These are phyloP conservation scores for Antechinus stuartii DNA, from an alignment of 2,113 vertebrate species.

Conservation along the genomic window DNA sequence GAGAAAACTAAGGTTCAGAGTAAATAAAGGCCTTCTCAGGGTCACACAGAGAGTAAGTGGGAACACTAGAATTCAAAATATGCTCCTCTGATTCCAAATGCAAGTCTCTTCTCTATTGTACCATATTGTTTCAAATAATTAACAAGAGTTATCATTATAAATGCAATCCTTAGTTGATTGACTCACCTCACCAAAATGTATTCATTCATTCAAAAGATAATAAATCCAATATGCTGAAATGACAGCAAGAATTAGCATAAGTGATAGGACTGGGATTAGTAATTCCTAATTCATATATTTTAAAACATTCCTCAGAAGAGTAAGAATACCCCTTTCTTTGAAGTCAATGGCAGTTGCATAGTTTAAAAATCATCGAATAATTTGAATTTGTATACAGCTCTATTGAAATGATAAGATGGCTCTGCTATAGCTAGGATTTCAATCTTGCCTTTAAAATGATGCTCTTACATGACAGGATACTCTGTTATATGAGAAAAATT, in stretches of 20 bases:
- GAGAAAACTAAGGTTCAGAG: not conserved
- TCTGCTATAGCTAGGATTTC: not conserved
- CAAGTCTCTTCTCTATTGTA: not conserved
- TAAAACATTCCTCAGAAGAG: not conserved
- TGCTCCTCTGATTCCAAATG: not conserved
- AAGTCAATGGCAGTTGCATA: slow-evolving; percentile 1
- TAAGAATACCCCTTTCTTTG: not conserved
- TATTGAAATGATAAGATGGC: not conserved
- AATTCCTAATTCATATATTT: slow-evolving; percentile 21
- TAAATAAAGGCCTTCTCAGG: not conserved
- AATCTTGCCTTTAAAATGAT: slow-evolving; percentile 18
- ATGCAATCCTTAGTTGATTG: not conserved
- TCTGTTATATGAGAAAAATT: slow-evolving; percentile 21
- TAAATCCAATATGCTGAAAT: slow-evolving; percentile 5
- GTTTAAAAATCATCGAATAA: slow-evolving; percentile 39
- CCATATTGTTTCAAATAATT: not conserved
- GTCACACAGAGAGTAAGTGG: not conserved
- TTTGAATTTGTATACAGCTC: not conserved
- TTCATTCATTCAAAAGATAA: slow-evolving; percentile 23
- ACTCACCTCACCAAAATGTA: slow-evolving; percentile 45
- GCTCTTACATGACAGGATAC: slow-evolving; percentile 5
- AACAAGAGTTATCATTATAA: slow-evolving; percentile 13
- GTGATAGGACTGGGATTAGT: slow-evolving; percentile 44
- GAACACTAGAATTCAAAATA: not conserved
- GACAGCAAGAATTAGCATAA: not conserved